Evolutionary conservation across 2,888 invertebrate species (phyloP).

Genomic region (Drosophila kanekoi): DNA sequence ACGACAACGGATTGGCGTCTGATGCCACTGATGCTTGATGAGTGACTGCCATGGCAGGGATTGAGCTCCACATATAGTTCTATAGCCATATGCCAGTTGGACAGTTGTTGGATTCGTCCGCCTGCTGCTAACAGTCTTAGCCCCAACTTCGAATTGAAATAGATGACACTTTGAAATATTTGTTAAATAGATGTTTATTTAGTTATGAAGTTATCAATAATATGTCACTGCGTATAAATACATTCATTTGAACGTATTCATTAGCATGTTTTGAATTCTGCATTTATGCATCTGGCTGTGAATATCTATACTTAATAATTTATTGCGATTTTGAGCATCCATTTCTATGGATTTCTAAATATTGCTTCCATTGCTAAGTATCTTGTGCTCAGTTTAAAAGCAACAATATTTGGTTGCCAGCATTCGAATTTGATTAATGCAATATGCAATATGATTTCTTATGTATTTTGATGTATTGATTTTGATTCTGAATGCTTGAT

Average conservation of each 20-base stretch:
- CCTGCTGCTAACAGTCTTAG: no score
- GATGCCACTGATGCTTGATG: no score
- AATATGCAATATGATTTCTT: conserved; percentile 16
- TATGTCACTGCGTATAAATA: conserved; percentile 38
- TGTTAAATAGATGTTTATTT: conserved; percentile 67
- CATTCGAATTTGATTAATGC: conserved; percentile 19
- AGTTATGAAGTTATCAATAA: conserved; percentile 72
- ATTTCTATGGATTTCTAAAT: conserved; percentile 30
- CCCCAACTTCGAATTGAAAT: not conserved
- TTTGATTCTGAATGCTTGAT: conserved; percentile 57
- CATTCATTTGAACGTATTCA: conserved; percentile 22
- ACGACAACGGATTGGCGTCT: no score
- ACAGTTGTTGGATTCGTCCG: no score
- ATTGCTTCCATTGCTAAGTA: conserved; percentile 43
- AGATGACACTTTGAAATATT: conserved; percentile 14
- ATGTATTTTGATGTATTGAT: conserved; percentile 31
- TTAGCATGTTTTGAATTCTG: conserved; percentile 14
- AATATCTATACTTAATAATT: conserved; percentile 22
- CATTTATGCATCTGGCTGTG: conserved; percentile 21
- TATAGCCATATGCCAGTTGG: no score
- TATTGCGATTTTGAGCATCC: conserved; percentile 47
- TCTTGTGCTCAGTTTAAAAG: not conserved
- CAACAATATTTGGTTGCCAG: not conserved
- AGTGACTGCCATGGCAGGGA: no score
- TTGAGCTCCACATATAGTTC: no score